Evolutionary conservation across 2,113 vertebrate genomes (phyloP).

Genomic region (Sarotherodon lohbergeri): DNA sequence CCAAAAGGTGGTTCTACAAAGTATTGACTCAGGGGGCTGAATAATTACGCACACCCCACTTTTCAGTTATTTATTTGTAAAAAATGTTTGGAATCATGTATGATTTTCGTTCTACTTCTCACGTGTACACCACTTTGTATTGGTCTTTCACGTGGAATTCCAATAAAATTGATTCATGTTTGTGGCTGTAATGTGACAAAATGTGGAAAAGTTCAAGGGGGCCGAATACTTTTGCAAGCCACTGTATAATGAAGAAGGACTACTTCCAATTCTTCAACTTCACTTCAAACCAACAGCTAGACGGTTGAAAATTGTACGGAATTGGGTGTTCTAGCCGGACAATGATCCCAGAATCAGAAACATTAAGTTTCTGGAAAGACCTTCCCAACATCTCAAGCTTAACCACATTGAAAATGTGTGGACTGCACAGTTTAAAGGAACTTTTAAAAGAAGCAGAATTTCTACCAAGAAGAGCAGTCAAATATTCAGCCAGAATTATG

Average conservation of each 20-base stretch:
- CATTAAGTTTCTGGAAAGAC: background rate
- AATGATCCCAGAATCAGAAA: background rate
- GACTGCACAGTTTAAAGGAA: background rate
- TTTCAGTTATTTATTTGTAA: too few species aligned
- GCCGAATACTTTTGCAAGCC: too few species aligned
- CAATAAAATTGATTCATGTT: too few species aligned
- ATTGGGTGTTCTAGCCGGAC: background rate
- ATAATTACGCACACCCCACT: too few species aligned
- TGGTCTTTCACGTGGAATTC: too few species aligned
- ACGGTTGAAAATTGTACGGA: background rate
- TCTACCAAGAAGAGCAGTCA: background rate
- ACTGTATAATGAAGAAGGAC: background rate
- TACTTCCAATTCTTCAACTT: background rate
- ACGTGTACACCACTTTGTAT: too few species aligned
- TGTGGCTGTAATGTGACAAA: too few species aligned
- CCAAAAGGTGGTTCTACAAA: too few species aligned
- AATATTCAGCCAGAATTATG: background rate
- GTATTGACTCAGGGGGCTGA: too few species aligned
- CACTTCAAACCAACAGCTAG: background rate
- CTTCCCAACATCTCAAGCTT: accelerated
- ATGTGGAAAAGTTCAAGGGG: too few species aligned
- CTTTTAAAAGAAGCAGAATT: background rate
- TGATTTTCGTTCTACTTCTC: too few species aligned
- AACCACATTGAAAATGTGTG: accelerated
- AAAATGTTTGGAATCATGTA: too few species aligned